A percentile compares a stretch with the other conserved stretches of the same genome.
Evolutionary conservation across 2,888 invertebrate species (phyloP).

Genomic region (Cryptus viduatorius): DNA sequence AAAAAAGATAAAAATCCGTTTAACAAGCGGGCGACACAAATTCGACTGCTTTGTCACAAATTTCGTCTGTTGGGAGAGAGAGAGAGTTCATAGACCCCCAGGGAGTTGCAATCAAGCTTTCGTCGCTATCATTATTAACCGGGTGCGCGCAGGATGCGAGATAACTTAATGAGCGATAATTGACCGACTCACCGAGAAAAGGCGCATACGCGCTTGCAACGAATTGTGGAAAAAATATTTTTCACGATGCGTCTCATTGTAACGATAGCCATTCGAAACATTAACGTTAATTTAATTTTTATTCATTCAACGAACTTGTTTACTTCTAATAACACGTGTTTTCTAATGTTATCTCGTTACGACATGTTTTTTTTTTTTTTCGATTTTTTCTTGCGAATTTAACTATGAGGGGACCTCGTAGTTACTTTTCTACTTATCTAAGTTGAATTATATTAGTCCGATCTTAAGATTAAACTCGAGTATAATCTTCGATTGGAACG

Average conservation of each 20-base stretch:
- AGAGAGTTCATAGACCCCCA: constrained; percentile 56
- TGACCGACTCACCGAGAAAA: constrained; percentile 24
- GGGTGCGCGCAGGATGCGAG: constrained; percentile 68
- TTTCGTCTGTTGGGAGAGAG: neutral
- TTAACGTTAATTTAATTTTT: neutral
- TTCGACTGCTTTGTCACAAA: constrained; percentile 12
- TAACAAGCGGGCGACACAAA: neutral
- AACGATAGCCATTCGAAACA: neutral
- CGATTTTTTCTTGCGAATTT: no score
- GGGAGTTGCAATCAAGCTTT: constrained; percentile 45
- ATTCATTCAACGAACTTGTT: neutral
- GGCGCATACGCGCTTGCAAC: constrained; percentile 2
- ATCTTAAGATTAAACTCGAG: no score
- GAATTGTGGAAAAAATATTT: constrained; percentile 37
- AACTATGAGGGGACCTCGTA: no score
- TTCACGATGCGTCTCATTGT: neutral
- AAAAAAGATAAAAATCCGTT: neutral
- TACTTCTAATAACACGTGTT: no score
- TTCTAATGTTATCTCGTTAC: no score
- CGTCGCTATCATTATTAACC: constrained; percentile 49
- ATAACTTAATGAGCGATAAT: constrained; percentile 67
- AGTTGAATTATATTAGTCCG: no score
- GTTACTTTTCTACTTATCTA: no score
- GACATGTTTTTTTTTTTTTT: no score
- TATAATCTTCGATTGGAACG: no score